These are phyloP conservation scores for Troglohyphantes excavatus DNA, from an alignment of 2,888 invertebrate genomes.

Conservation along the genomic window DNA sequence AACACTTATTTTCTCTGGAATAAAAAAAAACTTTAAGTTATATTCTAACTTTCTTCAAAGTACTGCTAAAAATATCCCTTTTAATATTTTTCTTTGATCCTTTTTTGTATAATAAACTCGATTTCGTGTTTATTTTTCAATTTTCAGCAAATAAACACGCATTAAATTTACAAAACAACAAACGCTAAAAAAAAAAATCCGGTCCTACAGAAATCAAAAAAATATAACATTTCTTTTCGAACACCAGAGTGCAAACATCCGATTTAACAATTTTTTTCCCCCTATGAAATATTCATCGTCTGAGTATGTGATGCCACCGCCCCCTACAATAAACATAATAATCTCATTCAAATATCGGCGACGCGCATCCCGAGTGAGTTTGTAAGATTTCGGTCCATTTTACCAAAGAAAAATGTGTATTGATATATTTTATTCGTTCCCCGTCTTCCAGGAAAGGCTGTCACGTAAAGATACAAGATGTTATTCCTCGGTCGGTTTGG, in stretches of 20 bases:
- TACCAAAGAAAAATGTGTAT: neutral
- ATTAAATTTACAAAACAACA: no score
- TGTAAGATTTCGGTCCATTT: neutral
- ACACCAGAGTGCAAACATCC: neutral
- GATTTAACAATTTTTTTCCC: neutral
- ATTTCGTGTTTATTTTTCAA: no score
- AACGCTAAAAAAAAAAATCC: no score
- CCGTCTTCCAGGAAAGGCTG: neutral
- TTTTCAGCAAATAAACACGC: no score
- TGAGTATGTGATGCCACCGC: neutral
- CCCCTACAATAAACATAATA: neutral
- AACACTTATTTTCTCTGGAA: no score
- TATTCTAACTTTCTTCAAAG: no score
- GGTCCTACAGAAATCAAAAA: no score
- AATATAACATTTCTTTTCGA: no score
- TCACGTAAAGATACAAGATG: neutral
- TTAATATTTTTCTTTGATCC: no score
- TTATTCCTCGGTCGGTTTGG: neutral
- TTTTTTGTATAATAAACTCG: no score
- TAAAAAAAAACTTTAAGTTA: no score
- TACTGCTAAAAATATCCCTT: no score
- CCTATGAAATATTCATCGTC: neutral
- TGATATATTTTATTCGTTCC: conserved; percentile 1
- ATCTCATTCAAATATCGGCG: neutral
- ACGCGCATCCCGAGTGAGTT: neutral